Base-by-base conservation (phyloP, 2,113 vertebrate genomes). In the Anas platyrhynchos region DNA sequence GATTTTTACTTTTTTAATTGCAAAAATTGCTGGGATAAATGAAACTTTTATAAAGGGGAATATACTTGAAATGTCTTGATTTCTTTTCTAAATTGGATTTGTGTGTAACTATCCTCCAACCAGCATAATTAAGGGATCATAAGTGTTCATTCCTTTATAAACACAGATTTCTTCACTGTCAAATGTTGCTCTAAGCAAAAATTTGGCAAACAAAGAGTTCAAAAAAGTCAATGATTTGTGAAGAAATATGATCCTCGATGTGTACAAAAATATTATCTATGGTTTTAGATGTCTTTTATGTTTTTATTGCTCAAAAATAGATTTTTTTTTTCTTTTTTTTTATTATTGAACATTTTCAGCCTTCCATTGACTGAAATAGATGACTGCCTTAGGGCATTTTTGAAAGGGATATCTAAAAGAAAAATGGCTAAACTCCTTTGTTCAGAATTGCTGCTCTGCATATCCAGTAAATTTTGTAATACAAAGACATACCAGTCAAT, bases 351-450 rank as follows among this genome's bases (percentile, higher is more conserved):
- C 87, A 89, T 96, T 98, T 97, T 96, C 91, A 95, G 86, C n/a
- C 78, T 78, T 95, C 55, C 82, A 89, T 96, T 97, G 95, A 96
- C 93, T 94, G 93, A 94, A 97, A 97, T 92, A 95, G 96, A 94
- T 95, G 68, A 92, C 66, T 94, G 97, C 96, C 96, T 96, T 77
- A 94, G 93, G 97, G 96, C 95, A 96, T 97, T 97, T 97, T 79
- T 94, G 89, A 96, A 96, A 74, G 85, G 61, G 44, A 92, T 97
- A 86, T 95, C 25, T 5, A 58, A 91, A 92, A 84, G 86, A 79
- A 91, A 89, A 95, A 83, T 36, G 1, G 73, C 73, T 79, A 43
- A 79, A 71, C 81, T 84, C 38, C 48, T 96, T 95, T 94, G 66
- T 92, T 91, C 55, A 82, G 79, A 92, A 76, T 67, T 78, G 12